Base-by-base conservation (phyloP, 2,797 vertebrate genomes). In the Cetoscarus ocellatus region DNA sequence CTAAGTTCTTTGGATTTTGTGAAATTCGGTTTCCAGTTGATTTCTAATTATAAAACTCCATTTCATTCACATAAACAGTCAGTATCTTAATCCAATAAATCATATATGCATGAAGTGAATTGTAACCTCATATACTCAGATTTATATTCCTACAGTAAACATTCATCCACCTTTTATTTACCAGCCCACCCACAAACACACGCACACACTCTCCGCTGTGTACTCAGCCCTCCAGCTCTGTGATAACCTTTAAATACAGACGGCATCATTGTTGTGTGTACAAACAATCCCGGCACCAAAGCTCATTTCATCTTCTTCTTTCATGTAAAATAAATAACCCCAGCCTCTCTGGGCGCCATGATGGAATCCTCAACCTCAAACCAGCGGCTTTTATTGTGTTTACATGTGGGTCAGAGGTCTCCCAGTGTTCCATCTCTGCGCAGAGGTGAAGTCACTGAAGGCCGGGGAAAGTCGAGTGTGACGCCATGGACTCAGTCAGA, bases 231-330 rank as follows among this genome's bases (percentile, higher is more conserved):
- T 35, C n/a, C 36, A 44, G 63, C 70, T 62, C 54, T 35, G n/a
- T 13, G n/a, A 72, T 63, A 56, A 72, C 60, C 60, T 50, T 52
- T 62, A n/a, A 75, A 61, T 42, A 64, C 44, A 68, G 49, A 72
- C 17, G 40, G 8, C 18, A 17, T 49, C 52, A 53, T 13, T 38
- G n/a, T 8, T 8, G 49, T 18, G 15, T 34, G 61, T 10, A 18
- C 49, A 64, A 47, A 47, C 27, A 7, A 17, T 39, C 7, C 6
- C 3, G 27, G 43, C 19, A 35, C 35, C 39, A 1, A 9, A 49
- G 40, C 50, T 64, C 47, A 49, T 55, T 74, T 27, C 48, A 65
- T 61, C 13, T 39, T 40, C 19, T 71, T 55, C 39, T 61, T 42
- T 52, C 44, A 27, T 43, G 51, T 40, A 47, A 27, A 39, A 58